Base-by-base conservation (phyloP, 1,140 invertebrate species). In the Rhizoglyphus robini region DNA sequence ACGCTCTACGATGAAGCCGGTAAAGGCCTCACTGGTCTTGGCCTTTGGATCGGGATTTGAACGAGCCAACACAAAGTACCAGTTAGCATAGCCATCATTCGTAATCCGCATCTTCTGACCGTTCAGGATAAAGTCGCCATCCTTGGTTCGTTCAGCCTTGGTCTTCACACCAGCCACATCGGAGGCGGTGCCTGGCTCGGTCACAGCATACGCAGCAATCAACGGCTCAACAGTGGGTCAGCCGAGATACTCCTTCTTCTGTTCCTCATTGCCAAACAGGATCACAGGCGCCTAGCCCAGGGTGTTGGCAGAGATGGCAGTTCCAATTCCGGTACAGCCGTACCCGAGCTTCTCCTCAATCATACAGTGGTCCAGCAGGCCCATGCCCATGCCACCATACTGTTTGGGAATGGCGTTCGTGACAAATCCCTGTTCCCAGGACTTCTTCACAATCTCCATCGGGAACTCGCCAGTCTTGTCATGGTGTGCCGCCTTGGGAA, bases 21-120 rank as follows among this genome's bases (percentile, higher is more conserved):
- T 96, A 74, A 97, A 96, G 8, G 91, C 90, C 77, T 93, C 96
- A 69, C 83, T 82, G 4, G 92, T 81, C 30, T 91, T 83, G 62
- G 81, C 80, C 78, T 96, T 96, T n/a, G 93, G 92, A 76, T 97
- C 90, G 3, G 88, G 83, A 76, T 92, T 86, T 1, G 92, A 93
- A 69, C 92, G 81, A 0, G 94, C 90, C 63, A 99, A 78, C 20
- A 99, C 86, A 74, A 97, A 97, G 73, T 92, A 82, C 93, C 93
- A 98, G 75, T 90, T 94, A 38, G 94, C 94, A 36, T 92, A 85
- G 29, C 93, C 92, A 34, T 89, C 93, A 75, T 96, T 95, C 48
- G 94, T 97, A 70, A 98, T 98, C 63, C 95, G 98, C 95, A 98
- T 97, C 78, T 96, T 98, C 72, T 91, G 88, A 18, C 94, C 95